A percentile compares a stretch with the other conserved stretches of the same genome.
phyloP scores from a whole-genome alignment of 2,797 vertebrate genomes.

The Glyptemys insculpta region DNA sequence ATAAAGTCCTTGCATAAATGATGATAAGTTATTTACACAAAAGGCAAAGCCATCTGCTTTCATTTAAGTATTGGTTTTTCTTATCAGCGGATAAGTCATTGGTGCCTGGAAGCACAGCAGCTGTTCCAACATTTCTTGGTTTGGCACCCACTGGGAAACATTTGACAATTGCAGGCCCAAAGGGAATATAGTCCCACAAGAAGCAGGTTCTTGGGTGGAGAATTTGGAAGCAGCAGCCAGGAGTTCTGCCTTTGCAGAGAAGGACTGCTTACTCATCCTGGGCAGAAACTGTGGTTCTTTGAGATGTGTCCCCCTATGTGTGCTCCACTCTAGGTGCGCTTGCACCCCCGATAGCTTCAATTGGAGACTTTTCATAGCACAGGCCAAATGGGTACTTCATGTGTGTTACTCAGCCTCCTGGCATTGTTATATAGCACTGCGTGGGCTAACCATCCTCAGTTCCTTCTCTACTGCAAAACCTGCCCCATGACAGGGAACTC shows the following conservation, averaged over 20 bases:
- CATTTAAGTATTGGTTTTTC: neutral
- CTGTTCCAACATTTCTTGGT: neutral
- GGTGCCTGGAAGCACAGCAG: neutral
- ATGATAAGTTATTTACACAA: constrained; percentile 2
- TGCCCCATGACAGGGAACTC: neutral
- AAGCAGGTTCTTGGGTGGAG: neutral
- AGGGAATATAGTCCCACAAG: neutral
- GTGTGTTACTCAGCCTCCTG: neutral
- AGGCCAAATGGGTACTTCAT: too few species aligned
- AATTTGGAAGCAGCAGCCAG: neutral
- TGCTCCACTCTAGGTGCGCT: neutral
- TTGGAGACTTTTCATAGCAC: neutral
- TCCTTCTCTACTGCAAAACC: neutral
- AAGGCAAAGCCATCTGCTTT: constrained; percentile 40
- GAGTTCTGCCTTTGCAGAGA: neutral
- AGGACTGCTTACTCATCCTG: neutral
- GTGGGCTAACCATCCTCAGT: neutral
- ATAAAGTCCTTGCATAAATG: neutral
- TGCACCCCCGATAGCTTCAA: neutral
- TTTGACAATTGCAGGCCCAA: neutral
- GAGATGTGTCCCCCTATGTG: neutral
- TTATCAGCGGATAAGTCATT: neutral
- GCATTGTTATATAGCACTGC: neutral
- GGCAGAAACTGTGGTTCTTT: neutral
- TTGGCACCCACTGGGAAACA: neutral